Evolutionary conservation across 2,888 invertebrate genomes (phyloP).

Genomic region (Meliscaeva auricollis): DNA sequence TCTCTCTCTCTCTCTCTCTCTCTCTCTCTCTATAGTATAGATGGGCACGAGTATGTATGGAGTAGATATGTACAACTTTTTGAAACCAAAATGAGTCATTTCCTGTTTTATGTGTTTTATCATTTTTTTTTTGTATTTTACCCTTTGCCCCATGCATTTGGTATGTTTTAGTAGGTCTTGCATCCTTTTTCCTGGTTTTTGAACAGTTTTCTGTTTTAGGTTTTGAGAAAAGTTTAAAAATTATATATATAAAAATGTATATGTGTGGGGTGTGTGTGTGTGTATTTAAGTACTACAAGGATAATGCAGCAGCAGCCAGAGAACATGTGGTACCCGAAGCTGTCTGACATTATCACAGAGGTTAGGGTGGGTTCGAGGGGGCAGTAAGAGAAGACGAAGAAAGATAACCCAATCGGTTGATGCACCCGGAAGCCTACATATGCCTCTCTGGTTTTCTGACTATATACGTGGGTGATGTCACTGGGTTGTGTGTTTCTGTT

Average conservation of each 20-base stretch:
- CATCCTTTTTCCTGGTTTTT: constrained; percentile 58
- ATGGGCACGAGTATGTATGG: background rate
- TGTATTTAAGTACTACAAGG: constrained; percentile 28
- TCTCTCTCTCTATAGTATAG: background rate
- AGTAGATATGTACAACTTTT: constrained; percentile 21
- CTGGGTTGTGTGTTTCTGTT: constrained; percentile 15
- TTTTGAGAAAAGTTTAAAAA: constrained; percentile 55
- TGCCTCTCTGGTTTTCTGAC: constrained; percentile 32
- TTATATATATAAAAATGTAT: constrained; percentile 20
- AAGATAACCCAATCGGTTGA: constrained; percentile 75
- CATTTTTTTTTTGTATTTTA: background rate
- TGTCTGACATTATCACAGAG: constrained; percentile 60
- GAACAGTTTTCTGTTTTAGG: constrained; percentile 65
- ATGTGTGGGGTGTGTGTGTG: background rate
- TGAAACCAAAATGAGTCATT: constrained; percentile 70
- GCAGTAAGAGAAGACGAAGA: constrained; percentile 13
- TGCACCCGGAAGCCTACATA: constrained; percentile 74
- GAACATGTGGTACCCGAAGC: constrained; percentile 68
- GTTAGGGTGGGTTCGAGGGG: constrained; percentile 24
- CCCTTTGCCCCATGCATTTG: constrained; percentile 34
- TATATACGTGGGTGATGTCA: constrained; percentile 4
- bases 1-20: too few species aligned
- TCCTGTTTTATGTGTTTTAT: constrained; percentile 44
- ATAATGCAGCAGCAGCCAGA: constrained; percentile 5
- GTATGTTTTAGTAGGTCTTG: constrained; percentile 47